Evolutionary conservation across 2,888 invertebrate genomes (phyloP).

Genomic region (Limenitis camilla): DNA sequence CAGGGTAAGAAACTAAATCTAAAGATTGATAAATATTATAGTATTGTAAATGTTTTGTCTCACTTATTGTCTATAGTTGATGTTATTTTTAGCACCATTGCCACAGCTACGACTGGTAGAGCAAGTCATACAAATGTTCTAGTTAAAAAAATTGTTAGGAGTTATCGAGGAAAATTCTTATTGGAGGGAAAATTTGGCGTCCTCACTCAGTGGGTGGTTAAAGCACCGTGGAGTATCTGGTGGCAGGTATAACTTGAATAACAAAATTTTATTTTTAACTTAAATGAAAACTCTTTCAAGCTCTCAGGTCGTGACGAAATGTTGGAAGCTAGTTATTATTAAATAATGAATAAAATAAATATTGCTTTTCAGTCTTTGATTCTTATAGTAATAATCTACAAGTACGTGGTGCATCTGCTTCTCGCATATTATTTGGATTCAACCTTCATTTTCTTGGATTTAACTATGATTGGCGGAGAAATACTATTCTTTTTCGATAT

Average conservation of each 20-base stretch:
- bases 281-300: too few relatives aligned
- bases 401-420: constrained; percentile 42
- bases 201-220: constrained; percentile 35
- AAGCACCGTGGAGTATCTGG: constrained; percentile 43
- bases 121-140: constrained; percentile 18
- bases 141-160: constrained; percentile 14
- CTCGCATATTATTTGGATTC: constrained; percentile 40
- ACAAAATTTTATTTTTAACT: not conserved
- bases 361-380: constrained; percentile 40
- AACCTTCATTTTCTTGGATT: constrained; percentile 27
- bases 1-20: constrained; percentile 30
- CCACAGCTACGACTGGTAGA: constrained; percentile 19
- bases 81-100: constrained; percentile 28
- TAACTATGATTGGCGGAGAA: constrained; percentile 35
- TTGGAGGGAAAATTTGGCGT: constrained; percentile 43
- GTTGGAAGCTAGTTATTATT: too few relatives aligned
- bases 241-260: constrained; percentile 29
- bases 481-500: constrained; percentile 42
- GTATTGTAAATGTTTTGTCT: not conserved
- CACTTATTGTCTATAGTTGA: not conserved
- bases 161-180: constrained; percentile 34
- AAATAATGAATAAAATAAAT: not conserved
- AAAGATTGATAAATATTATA: not conserved
- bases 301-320: too few relatives aligned
- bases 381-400: constrained; percentile 38